Conservation (phyloP, 2,888 invertebrate species). For the Callyntrura guangdongensis region DNA sequence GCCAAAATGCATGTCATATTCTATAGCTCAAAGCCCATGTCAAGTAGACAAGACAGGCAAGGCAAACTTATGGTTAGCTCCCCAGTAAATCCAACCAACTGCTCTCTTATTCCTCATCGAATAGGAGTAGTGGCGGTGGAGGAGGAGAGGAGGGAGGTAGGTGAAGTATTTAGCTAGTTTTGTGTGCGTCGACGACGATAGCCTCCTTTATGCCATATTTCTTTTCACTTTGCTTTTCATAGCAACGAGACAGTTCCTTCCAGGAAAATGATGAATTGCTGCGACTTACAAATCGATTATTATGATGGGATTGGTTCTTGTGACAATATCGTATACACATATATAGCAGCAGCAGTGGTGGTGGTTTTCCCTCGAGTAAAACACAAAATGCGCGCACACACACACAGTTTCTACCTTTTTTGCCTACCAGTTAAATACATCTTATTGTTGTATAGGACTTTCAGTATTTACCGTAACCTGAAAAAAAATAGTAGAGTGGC, state of each 20-base stretch:
- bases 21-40: constrained; percentile 74
- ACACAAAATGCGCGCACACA: too few relatives aligned
- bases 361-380: not conserved
- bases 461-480: too few relatives aligned
- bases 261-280: constrained; percentile 51
- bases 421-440: too few relatives aligned
- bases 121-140: constrained; percentile 34
- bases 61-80: constrained; percentile 62
- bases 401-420: too few relatives aligned
- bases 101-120: constrained; percentile 51
- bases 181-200: constrained; percentile 43
- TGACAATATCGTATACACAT: constrained; percentile 40
- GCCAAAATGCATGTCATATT: constrained; percentile 74
- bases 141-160: not conserved
- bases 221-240: constrained; percentile 61
- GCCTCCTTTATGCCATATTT: constrained; percentile 40
- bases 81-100: constrained; percentile 73
- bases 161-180: constrained; percentile 41
- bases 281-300: constrained; percentile 65
- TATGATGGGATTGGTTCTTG: constrained; percentile 57
- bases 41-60: constrained; percentile 65
- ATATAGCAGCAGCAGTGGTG: not conserved
- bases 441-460: too few relatives aligned
- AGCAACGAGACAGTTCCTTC: constrained; percentile 40
- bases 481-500: too few relatives aligned